Evolutionary conservation across 2,113 vertebrate genomes (phyloP).

Genomic region (Pogona vitticeps): DNA sequence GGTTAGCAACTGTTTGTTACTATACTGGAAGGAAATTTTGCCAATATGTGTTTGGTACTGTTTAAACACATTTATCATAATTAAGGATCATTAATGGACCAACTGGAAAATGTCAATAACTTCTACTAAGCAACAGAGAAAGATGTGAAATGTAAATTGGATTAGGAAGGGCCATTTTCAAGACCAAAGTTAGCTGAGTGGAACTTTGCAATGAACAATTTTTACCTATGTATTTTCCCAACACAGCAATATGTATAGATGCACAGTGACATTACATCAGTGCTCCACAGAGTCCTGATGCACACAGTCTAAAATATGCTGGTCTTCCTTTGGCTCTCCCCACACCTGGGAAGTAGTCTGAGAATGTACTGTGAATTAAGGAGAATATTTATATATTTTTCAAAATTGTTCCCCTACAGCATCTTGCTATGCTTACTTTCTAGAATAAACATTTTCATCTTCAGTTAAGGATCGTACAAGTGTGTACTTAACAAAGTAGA

Average conservation of each 20-base stretch:
- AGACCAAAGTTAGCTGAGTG: rapidly evolving
- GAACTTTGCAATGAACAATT: background rate
- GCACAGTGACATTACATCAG: background rate
- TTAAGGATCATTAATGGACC: slow-evolving; percentile 27
- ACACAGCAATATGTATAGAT: background rate
- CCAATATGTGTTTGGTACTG: background rate
- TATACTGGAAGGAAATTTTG: background rate
- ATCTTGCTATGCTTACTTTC: background rate
- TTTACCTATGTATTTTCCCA: background rate
- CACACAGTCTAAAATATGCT: background rate
- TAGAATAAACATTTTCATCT: background rate
- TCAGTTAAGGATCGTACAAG: too few relatives aligned
- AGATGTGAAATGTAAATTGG: slow-evolving; percentile 21
- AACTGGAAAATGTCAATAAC: slow-evolving; percentile 32
- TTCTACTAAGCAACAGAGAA: background rate
- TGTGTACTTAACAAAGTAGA: background rate
- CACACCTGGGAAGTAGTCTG: background rate
- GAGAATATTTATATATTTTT: slow-evolving; percentile 17
- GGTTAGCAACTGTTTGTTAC: background rate
- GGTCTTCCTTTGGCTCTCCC: too few relatives aligned
- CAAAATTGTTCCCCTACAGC: background rate
- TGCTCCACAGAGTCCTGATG: background rate
- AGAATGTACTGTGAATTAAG: slow-evolving; percentile 10
- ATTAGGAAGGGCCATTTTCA: background rate
- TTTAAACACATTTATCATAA: slow-evolving; percentile 31